Evolutionary conservation across 2,797 vertebrate species (phyloP).

Genomic region (Glyptemys insculpta): DNA sequence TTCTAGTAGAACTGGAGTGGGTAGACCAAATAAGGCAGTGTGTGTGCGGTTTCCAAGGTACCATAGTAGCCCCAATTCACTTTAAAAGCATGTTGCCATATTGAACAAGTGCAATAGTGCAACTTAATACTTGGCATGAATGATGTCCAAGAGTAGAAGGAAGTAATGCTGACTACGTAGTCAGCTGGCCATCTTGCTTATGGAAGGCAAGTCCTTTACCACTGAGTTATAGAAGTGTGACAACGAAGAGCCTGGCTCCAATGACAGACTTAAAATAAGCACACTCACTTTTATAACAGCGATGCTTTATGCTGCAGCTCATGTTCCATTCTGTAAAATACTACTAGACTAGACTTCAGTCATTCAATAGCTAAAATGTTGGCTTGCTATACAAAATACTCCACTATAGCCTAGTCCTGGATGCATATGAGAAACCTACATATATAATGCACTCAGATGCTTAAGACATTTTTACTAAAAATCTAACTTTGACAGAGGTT

Average conservation of each 20-base stretch:
- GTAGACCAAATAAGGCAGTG: neutral
- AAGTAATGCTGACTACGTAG: neutral
- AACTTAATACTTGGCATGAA: neutral
- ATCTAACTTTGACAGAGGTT: neutral
- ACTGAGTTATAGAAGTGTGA: conserved; percentile 2
- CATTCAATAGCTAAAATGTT: neutral
- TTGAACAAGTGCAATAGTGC: conserved; percentile 48
- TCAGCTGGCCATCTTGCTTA: conserved; percentile 37
- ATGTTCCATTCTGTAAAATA: neutral
- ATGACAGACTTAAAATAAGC: neutral
- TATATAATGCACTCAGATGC: neutral
- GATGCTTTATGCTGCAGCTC: neutral
- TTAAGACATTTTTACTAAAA: neutral
- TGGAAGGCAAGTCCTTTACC: conserved; percentile 46
- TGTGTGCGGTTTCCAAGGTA: neutral
- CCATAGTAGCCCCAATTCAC: conserved; percentile 61
- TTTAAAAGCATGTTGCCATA: conserved; percentile 59
- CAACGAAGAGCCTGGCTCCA: neutral
- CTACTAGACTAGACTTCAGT: neutral
- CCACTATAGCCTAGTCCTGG: neutral
- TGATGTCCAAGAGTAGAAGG: neutral
- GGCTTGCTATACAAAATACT: neutral
- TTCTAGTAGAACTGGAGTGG: neutral
- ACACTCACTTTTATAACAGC: neutral
- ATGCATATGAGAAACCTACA: neutral